These are phyloP conservation scores for Eilema caniola DNA, from an alignment of 2,888 invertebrate species.

Conservation along the genomic window DNA sequence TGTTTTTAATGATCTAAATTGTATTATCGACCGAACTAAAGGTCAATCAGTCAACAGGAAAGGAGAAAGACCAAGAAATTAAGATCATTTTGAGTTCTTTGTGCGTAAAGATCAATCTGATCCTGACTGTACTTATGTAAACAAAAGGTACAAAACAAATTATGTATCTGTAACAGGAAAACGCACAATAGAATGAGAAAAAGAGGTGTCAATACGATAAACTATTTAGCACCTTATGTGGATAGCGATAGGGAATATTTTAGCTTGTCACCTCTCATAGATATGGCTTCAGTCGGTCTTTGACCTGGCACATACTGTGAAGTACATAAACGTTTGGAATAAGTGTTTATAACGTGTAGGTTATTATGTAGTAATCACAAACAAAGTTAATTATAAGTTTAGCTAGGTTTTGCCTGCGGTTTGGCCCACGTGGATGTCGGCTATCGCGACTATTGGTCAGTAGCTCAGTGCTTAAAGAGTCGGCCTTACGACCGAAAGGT, in stretches of 20 bases:
- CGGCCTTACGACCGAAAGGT: no score
- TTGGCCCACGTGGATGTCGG: no score
- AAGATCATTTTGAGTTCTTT: no score
- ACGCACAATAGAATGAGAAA: neutral
- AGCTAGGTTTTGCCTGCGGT: no score
- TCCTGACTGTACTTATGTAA: neutral
- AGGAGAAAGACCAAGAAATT: no score
- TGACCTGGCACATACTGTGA: neutral
- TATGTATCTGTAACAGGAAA: slow-evolving; percentile 3
- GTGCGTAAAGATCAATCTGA: no score
- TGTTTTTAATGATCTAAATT: no score
- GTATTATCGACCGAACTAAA: no score
- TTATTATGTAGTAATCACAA: neutral
- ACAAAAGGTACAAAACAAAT: neutral
- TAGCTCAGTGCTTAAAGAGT: no score
- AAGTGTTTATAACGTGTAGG: neutral
- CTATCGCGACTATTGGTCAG: no score
- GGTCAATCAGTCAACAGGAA: no score
- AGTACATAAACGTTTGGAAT: neutral
- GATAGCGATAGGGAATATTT: neutral
- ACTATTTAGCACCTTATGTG: neutral
- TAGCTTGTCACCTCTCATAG: neutral
- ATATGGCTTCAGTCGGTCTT: slow-evolving; percentile 6
- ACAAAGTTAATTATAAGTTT: neutral
- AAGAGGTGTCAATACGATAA: neutral